A percentile compares a stretch with the other conserved stretches of the same genome.
Conservation (phyloP, 2,888 invertebrate genomes). For the Volucella bombylans region DNA sequence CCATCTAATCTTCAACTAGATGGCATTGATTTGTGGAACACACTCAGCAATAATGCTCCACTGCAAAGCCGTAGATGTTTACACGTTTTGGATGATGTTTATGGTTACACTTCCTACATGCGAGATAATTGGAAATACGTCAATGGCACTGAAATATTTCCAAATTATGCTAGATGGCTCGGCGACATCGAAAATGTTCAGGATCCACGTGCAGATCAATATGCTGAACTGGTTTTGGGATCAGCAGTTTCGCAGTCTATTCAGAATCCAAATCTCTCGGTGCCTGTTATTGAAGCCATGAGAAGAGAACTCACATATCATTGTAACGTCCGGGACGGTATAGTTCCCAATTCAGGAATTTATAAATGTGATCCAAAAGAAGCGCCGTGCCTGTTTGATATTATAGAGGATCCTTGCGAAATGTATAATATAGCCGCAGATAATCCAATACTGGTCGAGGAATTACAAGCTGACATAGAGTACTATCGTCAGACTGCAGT, state of each 20-base stretch:
- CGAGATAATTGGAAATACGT: conserved; percentile 78
- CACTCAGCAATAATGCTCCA: conserved; percentile 83
- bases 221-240: conserved; percentile 77
- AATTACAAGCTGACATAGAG: conserved; percentile 83
- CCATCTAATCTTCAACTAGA: conserved; percentile 83
- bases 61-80: conserved; percentile 80
- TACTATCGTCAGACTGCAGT: conserved; percentile 82
- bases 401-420: conserved; percentile 84
- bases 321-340: conserved; percentile 56
- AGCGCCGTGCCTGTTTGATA: conserved; percentile 83
- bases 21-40: conserved; percentile 88
- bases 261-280: neutral
- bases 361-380: conserved; percentile 78
- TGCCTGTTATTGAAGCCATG: conserved; percentile 74
- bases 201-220: conserved; percentile 77
- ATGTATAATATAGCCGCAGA: conserved; percentile 79
- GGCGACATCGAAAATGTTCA: conserved; percentile 76
- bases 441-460: conserved; percentile 76
- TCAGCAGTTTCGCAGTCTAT: conserved; percentile 77
- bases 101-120: conserved; percentile 80
- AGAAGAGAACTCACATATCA: conserved; percentile 76
- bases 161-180: conserved; percentile 79
- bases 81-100: conserved; percentile 88
- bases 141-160: conserved; percentile 78
- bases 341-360: conserved; percentile 32